Conservation (phyloP, 2,797 vertebrate species). For the Sebastes kiyomatsui region DNA sequence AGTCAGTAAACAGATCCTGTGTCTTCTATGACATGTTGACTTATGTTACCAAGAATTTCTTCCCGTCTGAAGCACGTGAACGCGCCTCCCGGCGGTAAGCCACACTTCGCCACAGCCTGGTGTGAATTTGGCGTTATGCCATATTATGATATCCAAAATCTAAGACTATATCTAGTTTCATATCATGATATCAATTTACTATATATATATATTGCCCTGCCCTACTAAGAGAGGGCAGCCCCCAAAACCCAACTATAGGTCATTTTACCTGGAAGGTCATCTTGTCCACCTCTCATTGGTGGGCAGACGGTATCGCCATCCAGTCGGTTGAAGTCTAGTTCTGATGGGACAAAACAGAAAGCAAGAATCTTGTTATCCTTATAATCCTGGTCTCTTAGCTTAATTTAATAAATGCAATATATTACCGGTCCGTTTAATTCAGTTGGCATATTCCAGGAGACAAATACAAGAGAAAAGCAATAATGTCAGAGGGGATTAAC, state of each 20-base stretch:
- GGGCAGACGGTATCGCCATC: conserved; percentile 85
- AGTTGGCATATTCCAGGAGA: not conserved
- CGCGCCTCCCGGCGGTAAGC: fast-evolving
- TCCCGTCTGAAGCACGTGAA: not conserved
- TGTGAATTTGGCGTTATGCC: not conserved
- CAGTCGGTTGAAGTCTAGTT: conserved; percentile 83
- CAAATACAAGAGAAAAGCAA: conserved; percentile 1
- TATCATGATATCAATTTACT: not conserved
- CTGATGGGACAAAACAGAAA: conserved; percentile 60
- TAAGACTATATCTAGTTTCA: not conserved
- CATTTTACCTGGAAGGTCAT: conserved; percentile 86
- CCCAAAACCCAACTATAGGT: not conserved
- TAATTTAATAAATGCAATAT: conserved; percentile 4
- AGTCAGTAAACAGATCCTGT: not conserved
- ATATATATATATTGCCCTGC: not conserved
- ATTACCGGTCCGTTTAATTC: not conserved
- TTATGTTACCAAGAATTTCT: not conserved
- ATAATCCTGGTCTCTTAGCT: not conserved
- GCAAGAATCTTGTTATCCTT: not conserved
- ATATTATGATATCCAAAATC: not conserved
- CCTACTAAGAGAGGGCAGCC: not conserved
- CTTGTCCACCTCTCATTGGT: conserved; percentile 83
- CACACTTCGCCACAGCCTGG: no score
- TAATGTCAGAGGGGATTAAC: conserved; percentile 36
- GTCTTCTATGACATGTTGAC: not conserved